Percentiles rank a stretch among this genome's conserved stretches.
These are phyloP conservation scores for Agrenia bidenticulata DNA, from an alignment of 2,888 invertebrate species.

Conservation along the genomic window DNA sequence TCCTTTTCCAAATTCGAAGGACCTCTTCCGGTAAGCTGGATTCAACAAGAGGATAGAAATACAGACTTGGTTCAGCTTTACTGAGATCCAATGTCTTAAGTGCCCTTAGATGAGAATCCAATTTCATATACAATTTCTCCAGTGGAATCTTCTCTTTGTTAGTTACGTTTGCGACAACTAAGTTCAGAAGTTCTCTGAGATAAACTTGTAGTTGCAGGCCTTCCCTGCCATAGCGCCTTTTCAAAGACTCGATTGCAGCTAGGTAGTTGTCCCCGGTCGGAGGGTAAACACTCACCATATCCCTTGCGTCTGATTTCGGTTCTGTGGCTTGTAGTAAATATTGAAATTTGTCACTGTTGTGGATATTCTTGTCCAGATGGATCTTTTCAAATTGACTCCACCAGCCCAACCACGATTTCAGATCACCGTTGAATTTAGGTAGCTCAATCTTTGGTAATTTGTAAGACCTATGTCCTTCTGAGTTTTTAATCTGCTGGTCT, in stretches of 20 bases:
- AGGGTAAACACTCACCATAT: slow-evolving; percentile 43
- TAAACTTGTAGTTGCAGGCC: slow-evolving; percentile 52
- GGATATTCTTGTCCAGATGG: slow-evolving; percentile 41
- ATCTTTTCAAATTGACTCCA: slow-evolving; percentile 53
- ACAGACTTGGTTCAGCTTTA: slow-evolving; percentile 19
- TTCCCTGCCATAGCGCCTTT: slow-evolving; percentile 43
- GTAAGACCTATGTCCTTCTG: slow-evolving; percentile 16
- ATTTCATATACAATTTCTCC: slow-evolving; percentile 24
- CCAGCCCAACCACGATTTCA: slow-evolving; percentile 51
- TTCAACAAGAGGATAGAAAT: slow-evolving; percentile 52
- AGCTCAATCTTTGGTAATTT: slow-evolving; percentile 41
- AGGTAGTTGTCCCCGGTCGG: slow-evolving; percentile 51
- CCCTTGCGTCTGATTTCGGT: slow-evolving; percentile 44
- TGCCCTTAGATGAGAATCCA: slow-evolving; percentile 31
- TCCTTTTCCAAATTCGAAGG: slow-evolving; percentile 52
- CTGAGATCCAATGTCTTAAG: slow-evolving; percentile 32
- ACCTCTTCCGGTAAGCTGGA: slow-evolving; percentile 53
- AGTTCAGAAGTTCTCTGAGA: slow-evolving; percentile 52
- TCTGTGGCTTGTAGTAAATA: slow-evolving; percentile 46
- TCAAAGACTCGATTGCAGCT: slow-evolving; percentile 43
- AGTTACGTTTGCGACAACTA: slow-evolving; percentile 47
- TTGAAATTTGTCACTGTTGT: slow-evolving; percentile 36
- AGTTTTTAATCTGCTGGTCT: too few species aligned
- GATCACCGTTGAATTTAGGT: slow-evolving; percentile 30
- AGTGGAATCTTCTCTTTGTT: slow-evolving; percentile 7